Base-by-base conservation (phyloP, 2,113 vertebrate species). In the Capreolus pygargus region DNA sequence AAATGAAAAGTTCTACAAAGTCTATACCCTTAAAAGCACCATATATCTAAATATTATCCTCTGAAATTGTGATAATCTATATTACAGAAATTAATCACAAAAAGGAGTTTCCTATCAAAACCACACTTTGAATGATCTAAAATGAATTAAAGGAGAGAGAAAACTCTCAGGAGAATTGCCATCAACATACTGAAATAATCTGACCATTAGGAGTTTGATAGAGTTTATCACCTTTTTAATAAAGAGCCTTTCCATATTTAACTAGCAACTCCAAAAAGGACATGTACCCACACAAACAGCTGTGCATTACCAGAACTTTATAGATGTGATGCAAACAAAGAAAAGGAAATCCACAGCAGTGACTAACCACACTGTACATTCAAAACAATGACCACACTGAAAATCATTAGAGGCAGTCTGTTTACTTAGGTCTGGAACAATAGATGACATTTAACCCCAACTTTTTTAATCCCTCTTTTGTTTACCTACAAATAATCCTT, bases 291-390 rank as follows among this genome's bases (percentile, higher is more conserved):
- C 76, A 95, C 64, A 89, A 84, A 95, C 96, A 97, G 97, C 97
- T 98, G 98, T 94, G 97, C 97, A 96, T 19, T 96, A 98, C 92
- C 89, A 97, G 98, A 99, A 98, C 97, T 97, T 25, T 98, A 98
- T 89, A 96, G 98, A 98, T 98, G 97, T 94, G 87, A 98, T 83
- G 94, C 97, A 98, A 98, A 99, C 99, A 99, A 98, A 99, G 98
- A 97, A 98, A 97, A 99, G 98, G 99, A 99, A 99, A 98, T 97
- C 98, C 98, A 98, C 91, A 21, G 96, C 97, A 30, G 70, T 96
- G 95, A 99, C 98, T 98, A 98, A 98, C 97, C 85, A 94, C 54
- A 88, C 93, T 97, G 96, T 89, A 92, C 92, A 91, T 97, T 97
- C 98, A 97, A 94, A 98, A 99, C 98, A 99, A 99, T 98, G 98